A percentile compares a stretch with the other conserved stretches of the same genome.
phyloP scores from a whole-genome alignment of 2,888 invertebrate genomes.

The Bombylius major region DNA sequence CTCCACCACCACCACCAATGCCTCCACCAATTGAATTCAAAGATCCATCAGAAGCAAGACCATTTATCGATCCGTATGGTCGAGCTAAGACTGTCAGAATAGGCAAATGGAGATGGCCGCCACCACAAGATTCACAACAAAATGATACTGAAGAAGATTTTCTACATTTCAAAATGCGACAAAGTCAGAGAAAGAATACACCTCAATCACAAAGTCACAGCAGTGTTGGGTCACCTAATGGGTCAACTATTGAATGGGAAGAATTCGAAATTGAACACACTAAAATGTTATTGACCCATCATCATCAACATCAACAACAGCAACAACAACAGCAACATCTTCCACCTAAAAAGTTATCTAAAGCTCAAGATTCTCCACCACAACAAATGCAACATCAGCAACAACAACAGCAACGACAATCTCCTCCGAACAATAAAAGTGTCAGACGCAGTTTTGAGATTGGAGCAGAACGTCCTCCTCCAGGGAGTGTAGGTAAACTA shows the following conservation, averaged over 20 bases:
- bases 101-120: constrained; percentile 95
- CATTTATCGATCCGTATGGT: constrained; percentile 82
- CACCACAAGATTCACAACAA: constrained; percentile 59
- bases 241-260: constrained; percentile 64
- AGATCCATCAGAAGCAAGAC: constrained; percentile 68
- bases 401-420: constrained; percentile 13
- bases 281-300: constrained; percentile 26
- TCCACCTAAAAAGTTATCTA: neutral
- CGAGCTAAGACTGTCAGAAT: constrained; percentile 89
- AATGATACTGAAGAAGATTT: constrained; percentile 65
- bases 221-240: constrained; percentile 28
- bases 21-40: constrained; percentile 71
- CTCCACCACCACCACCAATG: constrained; percentile 80
- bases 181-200: constrained; percentile 67
- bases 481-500: constrained; percentile 80
- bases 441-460: constrained; percentile 57
- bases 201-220: constrained; percentile 45
- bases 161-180: constrained; percentile 78
- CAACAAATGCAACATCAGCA: neutral
- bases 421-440: constrained; percentile 20
- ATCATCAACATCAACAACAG: constrained; percentile 18
- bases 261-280: constrained; percentile 63
- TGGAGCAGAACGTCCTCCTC: constrained; percentile 67
- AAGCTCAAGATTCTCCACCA: constrained; percentile 1
- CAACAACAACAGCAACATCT: neutral